Evolutionary conservation across 2,888 invertebrate species (phyloP).

Genomic region (Mythimna vitellina): DNA sequence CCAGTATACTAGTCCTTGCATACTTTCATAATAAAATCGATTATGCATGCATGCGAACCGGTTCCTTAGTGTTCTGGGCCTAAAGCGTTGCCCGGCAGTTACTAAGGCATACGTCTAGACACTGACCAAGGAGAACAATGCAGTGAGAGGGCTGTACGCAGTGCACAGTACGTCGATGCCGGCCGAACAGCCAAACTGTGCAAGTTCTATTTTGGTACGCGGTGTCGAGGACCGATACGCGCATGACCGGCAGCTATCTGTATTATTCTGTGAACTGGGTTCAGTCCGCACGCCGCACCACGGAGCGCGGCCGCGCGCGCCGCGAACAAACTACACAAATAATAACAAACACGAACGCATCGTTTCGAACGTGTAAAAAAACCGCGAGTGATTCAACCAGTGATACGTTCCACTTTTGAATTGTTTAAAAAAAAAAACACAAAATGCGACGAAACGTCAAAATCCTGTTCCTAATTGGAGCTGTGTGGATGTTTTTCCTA

Average conservation of each 20-base stretch:
- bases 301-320: slow-evolving; percentile 89
- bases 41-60: slow-evolving; percentile 39
- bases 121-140: slow-evolving; percentile 70
- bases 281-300: slow-evolving; percentile 84
- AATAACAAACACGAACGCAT: slow-evolving; percentile 74
- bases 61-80: slow-evolving; percentile 44
- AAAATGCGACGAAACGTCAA: slow-evolving; percentile 88
- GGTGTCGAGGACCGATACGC: slow-evolving; percentile 83
- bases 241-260: slow-evolving; percentile 83
- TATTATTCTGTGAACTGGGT: slow-evolving; percentile 68
- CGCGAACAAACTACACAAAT: slow-evolving; percentile 70
- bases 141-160: slow-evolving; percentile 66
- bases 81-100: slow-evolving; percentile 41
- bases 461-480: slow-evolving; percentile 83
- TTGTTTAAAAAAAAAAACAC: slow-evolving; percentile 29
- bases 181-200: slow-evolving; percentile 67
- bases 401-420: slow-evolving; percentile 61
- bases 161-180: slow-evolving; percentile 63
- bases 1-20: slow-evolving; percentile 26
- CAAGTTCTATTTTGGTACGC: slow-evolving; percentile 81
- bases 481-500: slow-evolving; percentile 86
- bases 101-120: slow-evolving; percentile 50
- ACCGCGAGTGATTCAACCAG: slow-evolving; percentile 62
- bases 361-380: slow-evolving; percentile 62
- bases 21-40: slow-evolving; percentile 41